Evolutionary conservation across 2,888 invertebrate species (phyloP).

Genomic region (Eubasilissa splendida): DNA sequence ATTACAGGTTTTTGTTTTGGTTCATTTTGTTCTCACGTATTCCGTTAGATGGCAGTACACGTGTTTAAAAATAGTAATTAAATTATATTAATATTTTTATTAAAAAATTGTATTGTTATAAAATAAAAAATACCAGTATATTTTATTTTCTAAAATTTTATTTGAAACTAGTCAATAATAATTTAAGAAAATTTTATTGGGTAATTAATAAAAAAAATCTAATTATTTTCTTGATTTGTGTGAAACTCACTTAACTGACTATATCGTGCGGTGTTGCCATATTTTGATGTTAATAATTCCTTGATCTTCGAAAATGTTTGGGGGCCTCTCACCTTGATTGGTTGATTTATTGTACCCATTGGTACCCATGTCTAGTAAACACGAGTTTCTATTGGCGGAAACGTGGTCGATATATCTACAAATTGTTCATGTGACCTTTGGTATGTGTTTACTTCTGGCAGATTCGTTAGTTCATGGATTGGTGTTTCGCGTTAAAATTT

Average conservation of each 20-base stretch:
- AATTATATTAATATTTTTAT: too few species aligned
- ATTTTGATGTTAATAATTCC: neutral
- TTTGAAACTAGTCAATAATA: too few species aligned
- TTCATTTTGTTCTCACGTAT: too few species aligned
- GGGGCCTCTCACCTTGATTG: conserved; percentile 47
- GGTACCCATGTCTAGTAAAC: neutral
- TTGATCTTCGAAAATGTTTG: conserved; percentile 35
- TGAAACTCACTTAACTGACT: neutral
- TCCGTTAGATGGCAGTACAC: too few species aligned
- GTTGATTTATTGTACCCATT: conserved; percentile 43
- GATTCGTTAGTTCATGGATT: conserved; percentile 38
- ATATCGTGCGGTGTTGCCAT: conserved; percentile 13
- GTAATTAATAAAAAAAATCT: too few species aligned
- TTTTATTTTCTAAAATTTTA: too few species aligned
- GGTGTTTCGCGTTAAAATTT: conserved; percentile 36
- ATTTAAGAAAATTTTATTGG: too few species aligned
- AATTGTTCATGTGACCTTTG: conserved; percentile 54
- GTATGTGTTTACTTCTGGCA: conserved; percentile 49
- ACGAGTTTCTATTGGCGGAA: conserved; percentile 48
- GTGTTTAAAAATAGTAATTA: too few species aligned
- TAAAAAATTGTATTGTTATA: too few species aligned
- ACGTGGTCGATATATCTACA: conserved; percentile 47
- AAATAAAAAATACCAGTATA: too few species aligned
- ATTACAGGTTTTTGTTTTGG: too few species aligned
- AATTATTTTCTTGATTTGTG: conserved; percentile 7